Evolutionary conservation across 2,113 vertebrate genomes (phyloP), one percentile per base, ranked within the genome.

Genomic region (Notothenia coriiceps): DNA sequence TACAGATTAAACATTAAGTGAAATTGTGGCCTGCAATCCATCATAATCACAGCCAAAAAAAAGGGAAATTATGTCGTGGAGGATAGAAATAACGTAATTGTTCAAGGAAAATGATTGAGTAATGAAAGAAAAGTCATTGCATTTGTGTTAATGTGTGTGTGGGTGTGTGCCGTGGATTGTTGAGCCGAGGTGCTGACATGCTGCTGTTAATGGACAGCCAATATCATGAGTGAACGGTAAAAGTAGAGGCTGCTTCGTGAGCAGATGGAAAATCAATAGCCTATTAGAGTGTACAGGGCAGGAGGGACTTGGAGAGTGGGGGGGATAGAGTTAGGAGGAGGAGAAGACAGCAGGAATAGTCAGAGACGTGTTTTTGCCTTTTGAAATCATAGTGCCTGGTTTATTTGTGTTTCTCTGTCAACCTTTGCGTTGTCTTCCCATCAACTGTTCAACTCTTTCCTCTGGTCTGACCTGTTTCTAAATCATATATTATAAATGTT

Each of bases 211-310:
- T 96, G 92, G 97, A 97, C 95, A 96, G 92, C 94, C 96, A 96
- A 96, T 96, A 96, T 95, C 94, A 95, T 94, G 96, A 98, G 83
- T 96, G 96, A 98, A 96, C 81, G 92, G 95, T 95, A 95, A 96
- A 96, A 96, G 93, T 93, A 91, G 87, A 94, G 91, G 71, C 93
- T 95, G 95, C 96, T 97, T 92, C 94, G 88, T 93, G 92, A 92
- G 92, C 94, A 90, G 95, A 96, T 97, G 92, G 95, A 96, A 98
- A 98, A 98, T 98, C 97, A 95, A 98, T 97, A 98, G 96, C 93
- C 96, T 96, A 96, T 97, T 98, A 96, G 94, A 97, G 96, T 94
- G 82, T 73, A 95, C 93, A 95, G 94, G 88, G 95, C 94, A 93
- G 92, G 79, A 84, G 86, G 90, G 91, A 89, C 86, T 74, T 25